Conservation (phyloP, 1,140 invertebrate genomes). For the Micrasema longulum region DNA sequence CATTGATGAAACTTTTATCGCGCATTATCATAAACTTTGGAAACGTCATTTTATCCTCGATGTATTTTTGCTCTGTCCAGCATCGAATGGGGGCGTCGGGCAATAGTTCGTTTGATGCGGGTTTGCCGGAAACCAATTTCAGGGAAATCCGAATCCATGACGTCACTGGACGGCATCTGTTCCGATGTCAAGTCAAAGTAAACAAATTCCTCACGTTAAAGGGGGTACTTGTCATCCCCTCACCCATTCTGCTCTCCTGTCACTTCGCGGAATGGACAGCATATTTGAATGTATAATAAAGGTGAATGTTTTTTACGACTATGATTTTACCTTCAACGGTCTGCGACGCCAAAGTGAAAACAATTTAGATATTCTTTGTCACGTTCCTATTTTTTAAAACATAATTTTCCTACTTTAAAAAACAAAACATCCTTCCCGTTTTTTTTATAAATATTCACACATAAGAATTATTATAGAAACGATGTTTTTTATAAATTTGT, state of each 20-base stretch:
- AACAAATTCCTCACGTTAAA: slow-evolving; percentile 49
- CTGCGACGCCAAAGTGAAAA: background rate
- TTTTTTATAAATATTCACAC: no score
- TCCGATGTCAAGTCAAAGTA: slow-evolving; percentile 45
- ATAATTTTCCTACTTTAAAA: no score
- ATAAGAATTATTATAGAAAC: no score
- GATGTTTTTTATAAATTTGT: no score
- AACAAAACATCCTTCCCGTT: no score
- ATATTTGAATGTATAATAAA: slow-evolving; percentile 13
- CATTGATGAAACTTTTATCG: no score
- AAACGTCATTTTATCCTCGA: no score
- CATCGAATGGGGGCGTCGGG: slow-evolving; percentile 13
- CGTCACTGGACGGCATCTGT: slow-evolving; percentile 46
- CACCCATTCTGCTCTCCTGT: slow-evolving; percentile 2
- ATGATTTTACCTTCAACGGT: no score
- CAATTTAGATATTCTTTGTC: no score
- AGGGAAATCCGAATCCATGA: slow-evolving; percentile 32
- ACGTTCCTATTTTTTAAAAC: no score
- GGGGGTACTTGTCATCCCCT: background rate
- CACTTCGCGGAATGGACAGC: slow-evolving; percentile 4
- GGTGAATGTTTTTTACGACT: no score
- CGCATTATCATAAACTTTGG: background rate
- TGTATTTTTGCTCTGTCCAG: background rate
- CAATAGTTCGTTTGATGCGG: slow-evolving; percentile 40
- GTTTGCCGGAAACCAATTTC: slow-evolving; percentile 46